A percentile compares a stretch with the other conserved stretches of the same genome.
These are phyloP conservation scores for Oenanthe oenanthe DNA, from an alignment of 2,113 vertebrate species.

Conservation along the genomic window DNA sequence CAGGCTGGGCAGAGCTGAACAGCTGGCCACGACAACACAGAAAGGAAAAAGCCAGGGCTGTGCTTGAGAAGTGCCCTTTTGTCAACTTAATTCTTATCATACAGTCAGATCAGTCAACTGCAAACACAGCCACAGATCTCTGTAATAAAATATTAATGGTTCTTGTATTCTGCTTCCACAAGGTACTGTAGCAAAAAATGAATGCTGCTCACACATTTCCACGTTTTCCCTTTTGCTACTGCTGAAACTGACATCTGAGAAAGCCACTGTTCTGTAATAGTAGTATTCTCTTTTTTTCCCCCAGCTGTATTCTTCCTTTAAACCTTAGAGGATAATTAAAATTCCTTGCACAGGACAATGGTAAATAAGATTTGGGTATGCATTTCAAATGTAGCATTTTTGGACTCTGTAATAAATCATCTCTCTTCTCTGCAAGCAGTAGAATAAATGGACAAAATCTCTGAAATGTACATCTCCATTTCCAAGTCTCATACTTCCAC, in stretches of 20 bases:
- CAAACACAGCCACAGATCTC: neutral
- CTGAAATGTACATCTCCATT: neutral
- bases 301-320: neutral
- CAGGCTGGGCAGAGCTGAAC: neutral
- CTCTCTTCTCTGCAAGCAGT: neutral
- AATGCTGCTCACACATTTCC: neutral
- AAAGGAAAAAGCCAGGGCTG: neutral
- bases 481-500: neutral
- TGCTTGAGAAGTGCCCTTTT: neutral
- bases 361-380: conserved; percentile 10
- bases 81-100: neutral
- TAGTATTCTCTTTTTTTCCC: neutral
- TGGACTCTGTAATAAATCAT: neutral
- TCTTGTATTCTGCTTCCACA: neutral
- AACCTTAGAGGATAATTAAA: conserved; percentile 15
- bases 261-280: neutral
- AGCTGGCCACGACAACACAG: neutral
- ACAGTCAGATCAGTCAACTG: neutral
- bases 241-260: neutral
- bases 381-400: neutral
- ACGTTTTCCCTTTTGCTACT: neutral
- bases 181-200: neutral
- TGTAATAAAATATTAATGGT: conserved; percentile 29
- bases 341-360: neutral
- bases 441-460: neutral